Evolutionary conservation across 1,140 invertebrate genomes (phyloP).

Genomic region (Zaprionus taronus): DNA sequence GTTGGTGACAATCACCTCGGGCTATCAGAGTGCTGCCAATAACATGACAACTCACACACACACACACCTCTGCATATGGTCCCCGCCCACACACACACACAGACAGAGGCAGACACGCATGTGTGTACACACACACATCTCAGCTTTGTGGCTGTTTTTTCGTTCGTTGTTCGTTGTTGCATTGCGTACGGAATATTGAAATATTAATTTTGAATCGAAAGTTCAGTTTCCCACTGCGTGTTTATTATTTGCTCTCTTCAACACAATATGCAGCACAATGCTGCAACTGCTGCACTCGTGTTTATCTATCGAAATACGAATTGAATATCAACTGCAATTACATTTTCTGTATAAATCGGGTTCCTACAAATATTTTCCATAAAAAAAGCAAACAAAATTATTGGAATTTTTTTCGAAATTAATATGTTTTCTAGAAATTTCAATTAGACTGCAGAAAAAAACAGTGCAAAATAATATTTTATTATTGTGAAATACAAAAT

Average conservation of each 20-base stretch:
- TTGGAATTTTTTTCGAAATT: background rate
- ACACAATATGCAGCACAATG: slow-evolving; percentile 38
- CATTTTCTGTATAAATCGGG: background rate
- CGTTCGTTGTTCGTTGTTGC: slow-evolving; percentile 18
- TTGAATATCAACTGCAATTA: slow-evolving; percentile 17
- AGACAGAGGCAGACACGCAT: slow-evolving; percentile 15
- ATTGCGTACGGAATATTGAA: slow-evolving; percentile 58
- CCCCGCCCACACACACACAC: background rate
- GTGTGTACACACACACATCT: slow-evolving; percentile 17
- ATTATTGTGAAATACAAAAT: background rate
- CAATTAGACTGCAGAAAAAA: background rate
- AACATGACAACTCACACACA: slow-evolving; percentile 57
- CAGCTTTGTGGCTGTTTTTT: slow-evolving; percentile 58
- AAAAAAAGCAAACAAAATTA: slow-evolving; percentile 37
- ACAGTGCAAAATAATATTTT: too few relatives aligned
- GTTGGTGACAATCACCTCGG: slow-evolving; percentile 74
- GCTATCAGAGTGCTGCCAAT: slow-evolving; percentile 73
- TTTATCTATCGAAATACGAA: slow-evolving; percentile 25
- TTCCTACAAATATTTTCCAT: slow-evolving; percentile 44
- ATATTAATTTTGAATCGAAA: slow-evolving; percentile 65
- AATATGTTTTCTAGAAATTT: background rate
- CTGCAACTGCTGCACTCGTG: slow-evolving; percentile 10
- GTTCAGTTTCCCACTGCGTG: slow-evolving; percentile 16
- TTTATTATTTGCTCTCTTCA: slow-evolving; percentile 64
- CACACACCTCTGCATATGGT: slow-evolving; percentile 12